Evolutionary conservation across 2,113 vertebrate genomes (phyloP), one percentile per base, ranked within the genome.

Genomic region (Rhegmatorhina hoffmannsi): DNA sequence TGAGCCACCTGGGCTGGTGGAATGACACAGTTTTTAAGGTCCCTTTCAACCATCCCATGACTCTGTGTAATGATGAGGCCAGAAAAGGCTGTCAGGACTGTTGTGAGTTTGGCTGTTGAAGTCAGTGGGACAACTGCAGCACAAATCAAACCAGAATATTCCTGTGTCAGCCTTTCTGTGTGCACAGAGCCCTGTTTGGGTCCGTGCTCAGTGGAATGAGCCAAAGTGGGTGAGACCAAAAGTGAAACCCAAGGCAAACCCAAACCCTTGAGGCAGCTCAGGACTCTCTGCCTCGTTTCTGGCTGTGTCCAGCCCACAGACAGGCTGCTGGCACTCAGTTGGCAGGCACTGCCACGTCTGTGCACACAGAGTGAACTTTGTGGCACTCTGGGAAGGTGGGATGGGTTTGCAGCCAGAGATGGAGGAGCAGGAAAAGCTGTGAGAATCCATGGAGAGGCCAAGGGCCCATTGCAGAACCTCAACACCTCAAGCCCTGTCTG

Each of bases 361-460:
- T 9, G 36, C n/a, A 47, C n/a, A 28, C 17, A 38, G 46, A 84
- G 38, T 26, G 55, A 49, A 3, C 43, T 34, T 19, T 2, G 20
- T 20, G 44, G 73, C 43, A 20, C 55, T 47, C 56, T 67, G 68
- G 68, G 69, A 81, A 36, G 7, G 40, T 2, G 25, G 64, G 73
- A 13, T 13, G 69, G 74, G 72, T 84, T 89, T 83, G 63, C 84
- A 81, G 52, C 76, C 63, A 1, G 69, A 67, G 72, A 24, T 7
- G 47, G 34, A 74, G 77, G 21, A 59, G 73, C 44, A 90, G 59
- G 85, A 44, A 75, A 78, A 95, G 64, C 86, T 94, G 95, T 79
- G 92, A 96, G 83, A 78, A 95, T 49, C 52, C 80, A 14, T 0
- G 7, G 89, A 4, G 69, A 92, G 24, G 76, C 94, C 95, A 96